phyloP scores from a whole-genome alignment of 2,888 invertebrate species.

The Geotrupes spiniger region DNA sequence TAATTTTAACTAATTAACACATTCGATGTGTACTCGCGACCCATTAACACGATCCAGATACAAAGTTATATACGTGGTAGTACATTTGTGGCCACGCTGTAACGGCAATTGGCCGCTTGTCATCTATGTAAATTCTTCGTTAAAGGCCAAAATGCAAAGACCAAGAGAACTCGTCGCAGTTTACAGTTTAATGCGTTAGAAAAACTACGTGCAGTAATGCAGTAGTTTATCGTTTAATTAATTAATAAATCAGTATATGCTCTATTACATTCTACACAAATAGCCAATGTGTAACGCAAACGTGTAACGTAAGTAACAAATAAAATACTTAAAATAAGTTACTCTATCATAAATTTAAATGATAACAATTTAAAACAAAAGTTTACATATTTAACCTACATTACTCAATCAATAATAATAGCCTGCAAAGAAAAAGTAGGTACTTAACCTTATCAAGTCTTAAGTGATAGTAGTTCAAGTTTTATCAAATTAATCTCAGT shows the following conservation, averaged over 20 bases:
- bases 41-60: no score
- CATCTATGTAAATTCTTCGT: no score
- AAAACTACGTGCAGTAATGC: not conserved
- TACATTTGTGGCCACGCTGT: no score
- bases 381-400: constrained; percentile 7
- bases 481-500: constrained; percentile 1
- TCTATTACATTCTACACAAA: not conserved
- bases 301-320: not conserved
- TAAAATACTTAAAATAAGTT: constrained; percentile 3
- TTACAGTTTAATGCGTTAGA: no score
- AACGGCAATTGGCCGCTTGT: no score
- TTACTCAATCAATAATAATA: constrained; percentile 3
- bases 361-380: not conserved
- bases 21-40: no score
- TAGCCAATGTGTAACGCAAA: no score
- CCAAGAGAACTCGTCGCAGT: no score
- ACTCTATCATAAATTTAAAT: not conserved
- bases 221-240: not conserved
- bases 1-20: no score
- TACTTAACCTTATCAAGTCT: constrained; percentile 6
- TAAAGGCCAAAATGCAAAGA: no score
- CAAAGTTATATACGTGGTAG: no score
- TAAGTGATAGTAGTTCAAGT: not conserved
- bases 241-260: not conserved
- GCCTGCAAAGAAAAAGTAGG: not conserved